Evolutionary conservation across 2,113 vertebrate species (phyloP).

Genomic region (Oryzias javanicus): DNA sequence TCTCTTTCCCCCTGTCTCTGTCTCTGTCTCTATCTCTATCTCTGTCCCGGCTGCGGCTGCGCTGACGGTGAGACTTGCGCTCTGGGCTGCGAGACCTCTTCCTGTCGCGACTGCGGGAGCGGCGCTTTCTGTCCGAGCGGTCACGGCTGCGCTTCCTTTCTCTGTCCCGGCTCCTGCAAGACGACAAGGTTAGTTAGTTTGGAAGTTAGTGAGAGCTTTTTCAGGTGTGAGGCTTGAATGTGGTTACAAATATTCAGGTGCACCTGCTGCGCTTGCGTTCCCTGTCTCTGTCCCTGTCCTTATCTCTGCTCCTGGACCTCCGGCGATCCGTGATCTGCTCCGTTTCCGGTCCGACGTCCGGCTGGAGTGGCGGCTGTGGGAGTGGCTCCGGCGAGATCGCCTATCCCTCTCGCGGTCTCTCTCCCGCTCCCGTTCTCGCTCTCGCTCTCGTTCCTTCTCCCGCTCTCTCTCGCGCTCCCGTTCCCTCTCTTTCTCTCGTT

Average conservation of each 20-base stretch:
- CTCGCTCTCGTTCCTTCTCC: slow-evolving; percentile 80
- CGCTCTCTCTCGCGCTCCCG: slow-evolving; percentile 81
- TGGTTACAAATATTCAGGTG: not conserved
- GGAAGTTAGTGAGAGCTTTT: not conserved
- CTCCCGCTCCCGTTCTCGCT: slow-evolving; percentile 80
- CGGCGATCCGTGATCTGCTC: slow-evolving; percentile 93
- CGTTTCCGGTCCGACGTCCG: slow-evolving; percentile 89
- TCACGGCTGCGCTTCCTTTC: slow-evolving; percentile 86
- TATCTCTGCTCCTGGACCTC: slow-evolving; percentile 91
- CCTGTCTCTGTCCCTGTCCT: slow-evolving; percentile 80
- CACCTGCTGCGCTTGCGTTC: slow-evolving; percentile 94
- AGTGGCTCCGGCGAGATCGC: slow-evolving; percentile 89
- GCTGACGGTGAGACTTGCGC: slow-evolving; percentile 91
- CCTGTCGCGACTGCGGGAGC: slow-evolving; percentile 91
- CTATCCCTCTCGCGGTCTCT: slow-evolving; percentile 83
- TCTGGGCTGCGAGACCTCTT: slow-evolving; percentile 91
- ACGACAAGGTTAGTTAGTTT: not conserved
- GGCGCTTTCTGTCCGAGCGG: slow-evolving; percentile 84
- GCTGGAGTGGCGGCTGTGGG: slow-evolving; percentile 91
- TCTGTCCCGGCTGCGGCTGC: slow-evolving; percentile 90
- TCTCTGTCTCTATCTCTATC: slow-evolving; percentile 84
- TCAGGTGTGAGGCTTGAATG: too few species aligned
- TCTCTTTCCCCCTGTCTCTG: slow-evolving; percentile 74
- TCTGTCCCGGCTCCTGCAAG: slow-evolving; percentile 80
- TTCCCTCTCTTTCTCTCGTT: slow-evolving; percentile 84